Evolutionary conservation across 2,888 invertebrate genomes (phyloP), one percentile per base, ranked within the genome.

Genomic region (Serripes groenlandicus): DNA sequence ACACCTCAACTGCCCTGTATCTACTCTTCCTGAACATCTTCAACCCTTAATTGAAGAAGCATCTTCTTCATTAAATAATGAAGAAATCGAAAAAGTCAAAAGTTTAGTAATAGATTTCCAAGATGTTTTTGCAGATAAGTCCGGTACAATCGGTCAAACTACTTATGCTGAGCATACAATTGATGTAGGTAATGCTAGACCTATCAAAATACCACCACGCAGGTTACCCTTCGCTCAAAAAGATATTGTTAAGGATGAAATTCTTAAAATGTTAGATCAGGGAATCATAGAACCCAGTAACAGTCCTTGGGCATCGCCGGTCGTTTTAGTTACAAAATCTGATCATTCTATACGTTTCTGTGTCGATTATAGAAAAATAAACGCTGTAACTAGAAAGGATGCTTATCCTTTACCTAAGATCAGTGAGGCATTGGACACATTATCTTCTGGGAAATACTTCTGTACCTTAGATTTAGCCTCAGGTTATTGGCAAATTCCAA

Each of bases 401-500:
- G 75, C 71, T 5, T 81, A 78, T 56, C 83, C 83, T 34, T 23
- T 86, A 18, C 83, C 81, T n/a, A 73, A 72, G 32, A 83, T 83
- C 11, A 62, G 69, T 71, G 80, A 82, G 4, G 71, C 77, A 1
- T 30, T 83, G 9, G 83, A 86, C 35, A 60, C 83, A 15, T 35
- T 83, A 4, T 71, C 74, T 64, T 71, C 71, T 32, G 49, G 74
- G 30, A 62, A 76, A 49, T 82, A 73, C 69, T 82, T 83, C 37
- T 68, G 80, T 70, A 86, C 78, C 56, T 34, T 86, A 32, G 78
- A 83, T 60, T 42, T 81, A 58, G 76, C 79, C n/a, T 66, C 69
- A 62, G 78, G 83, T 15, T 86, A 86, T 64, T 83, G 83, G 86
- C 81, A 83, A 68, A 64, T 75, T 7, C 72, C 77, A 69, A 83